Evolutionary conservation across 2,888 invertebrate genomes (phyloP), one percentile per base, ranked within the genome.

Genomic region (Thecophora atra): DNA sequence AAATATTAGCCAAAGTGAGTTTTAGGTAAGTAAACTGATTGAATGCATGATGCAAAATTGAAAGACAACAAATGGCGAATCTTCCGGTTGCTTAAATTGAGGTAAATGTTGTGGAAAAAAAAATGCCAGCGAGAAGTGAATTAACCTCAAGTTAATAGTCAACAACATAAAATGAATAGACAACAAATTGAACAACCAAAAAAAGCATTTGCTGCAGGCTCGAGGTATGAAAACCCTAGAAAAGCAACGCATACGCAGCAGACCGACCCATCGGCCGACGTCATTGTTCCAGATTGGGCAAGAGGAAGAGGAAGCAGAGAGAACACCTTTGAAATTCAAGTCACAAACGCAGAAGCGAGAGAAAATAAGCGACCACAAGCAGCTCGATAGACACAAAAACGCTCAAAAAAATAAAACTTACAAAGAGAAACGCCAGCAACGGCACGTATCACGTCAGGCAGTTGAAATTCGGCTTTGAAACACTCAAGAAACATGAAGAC

Each of bases 21-120:
- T 66, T 56, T 30, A 56, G 21, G 24, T 58, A 56, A 66, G 58
- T 47, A n/a, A n/a, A n/a, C 30, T 58, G 58, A 66, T 6, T 30
- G 28, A 71, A 30, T 65, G 11, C 1, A 42, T 65, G 65, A 56
- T 56, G 65, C 64, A 64, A 69, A 69, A 69, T 69, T 58, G 26
- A 42, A 8, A 11, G 24, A 58, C 44, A 56, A 21, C 37, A 28
- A 71, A 54, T 15, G 56, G n/a, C 7, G 19, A 52, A 52, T 69
- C 67, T 74, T 72, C 72, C 74, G 72, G 72, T 71, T 64, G 47
- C 30, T 42, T 60, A 64, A 51, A 54, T 58, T 19, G 21, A 54
- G 30, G 21, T 24, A 30, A 47, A 4, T 17, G 0, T 17, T n/a
- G n/a, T 47, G n/a, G n/a, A 5, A 47, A 15, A 17, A 47, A 5